phyloP scores from a whole-genome alignment of 2,113 vertebrate species.

The Brachypodius melanocephalos region DNA sequence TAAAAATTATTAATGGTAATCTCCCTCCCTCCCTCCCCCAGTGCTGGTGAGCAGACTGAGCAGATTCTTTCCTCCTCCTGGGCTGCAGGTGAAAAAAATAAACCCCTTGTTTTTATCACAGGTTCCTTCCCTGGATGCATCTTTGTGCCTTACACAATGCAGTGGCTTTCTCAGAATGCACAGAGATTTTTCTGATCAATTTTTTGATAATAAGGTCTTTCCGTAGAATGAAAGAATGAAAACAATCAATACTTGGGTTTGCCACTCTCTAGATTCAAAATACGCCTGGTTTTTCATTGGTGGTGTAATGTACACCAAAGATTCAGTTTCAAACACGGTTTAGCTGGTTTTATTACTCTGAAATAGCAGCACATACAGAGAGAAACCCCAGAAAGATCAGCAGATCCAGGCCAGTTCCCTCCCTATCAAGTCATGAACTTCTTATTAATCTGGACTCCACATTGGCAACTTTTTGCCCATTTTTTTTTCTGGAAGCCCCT shows the following conservation, averaged over 20 bases:
- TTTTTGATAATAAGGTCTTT: neutral
- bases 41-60: neutral
- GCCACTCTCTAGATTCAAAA: neutral
- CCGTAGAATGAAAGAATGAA: neutral
- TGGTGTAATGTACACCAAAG: neutral
- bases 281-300: neutral
- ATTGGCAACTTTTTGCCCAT: neutral
- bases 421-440: neutral
- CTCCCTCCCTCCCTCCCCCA: neutral
- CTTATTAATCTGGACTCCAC: neutral
- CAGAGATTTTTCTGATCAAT: rapidly evolving
- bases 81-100: no score
- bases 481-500: neutral
- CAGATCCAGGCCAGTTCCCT: neutral
- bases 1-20: neutral
- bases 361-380: neutral
- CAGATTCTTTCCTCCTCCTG: neutral
- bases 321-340: rapidly evolving
- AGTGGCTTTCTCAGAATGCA: neutral
- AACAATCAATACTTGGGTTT: neutral
- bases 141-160: neutral
- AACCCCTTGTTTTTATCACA: no score
- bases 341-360: neutral
- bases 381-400: neutral
- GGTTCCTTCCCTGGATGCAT: neutral